phyloP scores from a whole-genome alignment of 2,797 vertebrate species.

The Galaxias olidus region DNA sequence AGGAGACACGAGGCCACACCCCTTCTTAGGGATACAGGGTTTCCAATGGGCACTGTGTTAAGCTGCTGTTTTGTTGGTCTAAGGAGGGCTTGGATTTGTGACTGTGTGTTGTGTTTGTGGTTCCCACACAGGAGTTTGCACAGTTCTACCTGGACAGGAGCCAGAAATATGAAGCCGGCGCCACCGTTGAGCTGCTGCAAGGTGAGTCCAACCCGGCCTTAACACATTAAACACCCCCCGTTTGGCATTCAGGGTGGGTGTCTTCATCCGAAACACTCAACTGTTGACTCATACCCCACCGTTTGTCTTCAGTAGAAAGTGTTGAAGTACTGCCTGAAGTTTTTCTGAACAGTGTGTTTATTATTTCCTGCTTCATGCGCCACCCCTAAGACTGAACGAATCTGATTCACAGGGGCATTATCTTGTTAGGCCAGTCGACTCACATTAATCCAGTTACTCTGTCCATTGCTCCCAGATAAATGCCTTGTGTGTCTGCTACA shows the following conservation, averaged over 20 bases:
- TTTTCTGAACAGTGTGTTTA: not conserved
- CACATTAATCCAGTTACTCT: constrained; percentile 37
- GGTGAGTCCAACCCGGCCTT: constrained; percentile 53
- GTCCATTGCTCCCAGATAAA: constrained; percentile 42
- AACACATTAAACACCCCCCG: no score
- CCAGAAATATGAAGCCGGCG: constrained; percentile 65
- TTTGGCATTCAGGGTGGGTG: no score
- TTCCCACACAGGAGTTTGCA: constrained; percentile 76
- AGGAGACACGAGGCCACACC: no score
- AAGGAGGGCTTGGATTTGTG: no score
- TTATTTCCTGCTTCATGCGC: no score
- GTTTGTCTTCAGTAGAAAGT: no score
- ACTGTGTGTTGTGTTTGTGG: constrained; percentile 5
- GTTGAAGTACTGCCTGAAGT: no score
- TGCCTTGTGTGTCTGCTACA: constrained; percentile 38
- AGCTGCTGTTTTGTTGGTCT: not conserved
- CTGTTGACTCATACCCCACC: no score
- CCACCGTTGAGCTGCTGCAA: constrained; percentile 73
- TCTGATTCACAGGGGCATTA: constrained; percentile 50
- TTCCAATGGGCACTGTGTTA: not conserved
- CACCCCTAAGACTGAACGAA: constrained; percentile 32
- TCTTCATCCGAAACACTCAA: no score
- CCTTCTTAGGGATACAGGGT: not conserved
- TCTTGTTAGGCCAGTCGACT: constrained; percentile 52
- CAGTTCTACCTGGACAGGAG: constrained; percentile 69